phyloP scores from a whole-genome alignment of 2,797 vertebrate species.

The Macropodus opercularis region DNA sequence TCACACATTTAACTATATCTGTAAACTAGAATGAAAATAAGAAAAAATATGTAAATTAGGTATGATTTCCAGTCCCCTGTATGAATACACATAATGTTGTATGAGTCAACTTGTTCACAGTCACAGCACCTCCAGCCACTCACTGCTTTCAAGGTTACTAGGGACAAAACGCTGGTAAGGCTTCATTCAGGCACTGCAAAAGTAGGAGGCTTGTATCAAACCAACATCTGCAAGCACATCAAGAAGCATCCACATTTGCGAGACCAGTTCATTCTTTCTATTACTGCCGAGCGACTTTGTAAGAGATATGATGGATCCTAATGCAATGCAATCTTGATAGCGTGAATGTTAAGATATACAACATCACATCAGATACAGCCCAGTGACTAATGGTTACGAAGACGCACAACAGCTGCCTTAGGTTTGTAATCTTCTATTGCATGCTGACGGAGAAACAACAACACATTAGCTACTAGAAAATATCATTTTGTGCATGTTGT shows the following conservation, averaged over 20 bases:
- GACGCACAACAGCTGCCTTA: constrained; percentile 58
- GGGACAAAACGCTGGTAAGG: constrained; percentile 44
- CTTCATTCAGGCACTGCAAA: constrained; percentile 36
- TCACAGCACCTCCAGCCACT: constrained; percentile 57
- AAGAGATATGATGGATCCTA: constrained; percentile 62
- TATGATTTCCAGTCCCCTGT: constrained; percentile 26
- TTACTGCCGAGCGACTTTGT: constrained; percentile 52
- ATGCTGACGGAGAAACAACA: constrained; percentile 45
- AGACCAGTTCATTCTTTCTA: constrained; percentile 23
- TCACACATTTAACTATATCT: constrained; percentile 2
- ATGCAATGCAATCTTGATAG: constrained; percentile 60
- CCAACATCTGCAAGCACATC: constrained; percentile 64
- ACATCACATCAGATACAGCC: constrained; percentile 52
- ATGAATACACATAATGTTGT: constrained; percentile 9
- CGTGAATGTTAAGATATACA: constrained; percentile 53
- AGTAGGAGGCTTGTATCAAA: constrained; percentile 51
- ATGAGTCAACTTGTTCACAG: constrained; percentile 54
- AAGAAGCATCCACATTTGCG: constrained; percentile 41
- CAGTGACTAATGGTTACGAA: constrained; percentile 61
- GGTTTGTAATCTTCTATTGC: constrained; percentile 46
- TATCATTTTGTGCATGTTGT: constrained; percentile 47
- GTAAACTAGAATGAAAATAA: constrained; percentile 14
- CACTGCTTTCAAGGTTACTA: constrained; percentile 61
- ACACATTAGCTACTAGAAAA: constrained; percentile 55
- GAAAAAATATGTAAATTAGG: constrained; percentile 29